phyloP scores from a whole-genome alignment of 2,888 invertebrate genomes.

The Ctenicera cuprea region DNA sequence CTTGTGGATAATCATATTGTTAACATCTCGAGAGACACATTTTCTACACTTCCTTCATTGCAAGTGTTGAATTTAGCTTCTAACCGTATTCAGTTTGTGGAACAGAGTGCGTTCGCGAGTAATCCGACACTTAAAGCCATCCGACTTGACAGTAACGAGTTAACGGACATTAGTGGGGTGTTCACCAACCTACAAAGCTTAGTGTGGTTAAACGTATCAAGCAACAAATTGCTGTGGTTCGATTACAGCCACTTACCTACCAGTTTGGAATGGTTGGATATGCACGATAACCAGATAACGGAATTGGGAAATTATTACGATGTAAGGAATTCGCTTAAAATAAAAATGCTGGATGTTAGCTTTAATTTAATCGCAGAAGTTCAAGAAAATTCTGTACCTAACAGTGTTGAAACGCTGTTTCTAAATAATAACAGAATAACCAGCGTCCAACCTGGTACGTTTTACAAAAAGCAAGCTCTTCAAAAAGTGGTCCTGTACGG shows the following conservation, averaged over 20 bases:
- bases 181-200: slow-evolving; percentile 84
- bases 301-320: slow-evolving; percentile 85
- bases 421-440: slow-evolving; percentile 85
- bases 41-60: slow-evolving; percentile 81
- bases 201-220: slow-evolving; percentile 88
- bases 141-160: slow-evolving; percentile 85
- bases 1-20: slow-evolving; percentile 87
- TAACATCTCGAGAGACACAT: slow-evolving; percentile 85
- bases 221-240: slow-evolving; percentile 86
- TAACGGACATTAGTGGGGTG: slow-evolving; percentile 86
- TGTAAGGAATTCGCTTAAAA: slow-evolving; percentile 78
- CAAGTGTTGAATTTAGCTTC: slow-evolving; percentile 88
- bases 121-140: slow-evolving; percentile 85
- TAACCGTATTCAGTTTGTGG: slow-evolving; percentile 85
- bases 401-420: slow-evolving; percentile 82
- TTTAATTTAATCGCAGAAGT: slow-evolving; percentile 82
- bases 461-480: slow-evolving; percentile 81
- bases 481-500: slow-evolving; percentile 86
- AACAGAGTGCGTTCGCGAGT: slow-evolving; percentile 85
- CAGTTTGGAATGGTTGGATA: slow-evolving; percentile 87
- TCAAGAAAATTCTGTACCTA: slow-evolving; percentile 82
- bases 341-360: slow-evolving; percentile 87
- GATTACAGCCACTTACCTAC: slow-evolving; percentile 87
- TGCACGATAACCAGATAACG: slow-evolving; percentile 86
- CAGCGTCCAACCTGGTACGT: slow-evolving; percentile 82